Conservation (phyloP, 2,888 invertebrate species). For the Luperina nickerlii region DNA sequence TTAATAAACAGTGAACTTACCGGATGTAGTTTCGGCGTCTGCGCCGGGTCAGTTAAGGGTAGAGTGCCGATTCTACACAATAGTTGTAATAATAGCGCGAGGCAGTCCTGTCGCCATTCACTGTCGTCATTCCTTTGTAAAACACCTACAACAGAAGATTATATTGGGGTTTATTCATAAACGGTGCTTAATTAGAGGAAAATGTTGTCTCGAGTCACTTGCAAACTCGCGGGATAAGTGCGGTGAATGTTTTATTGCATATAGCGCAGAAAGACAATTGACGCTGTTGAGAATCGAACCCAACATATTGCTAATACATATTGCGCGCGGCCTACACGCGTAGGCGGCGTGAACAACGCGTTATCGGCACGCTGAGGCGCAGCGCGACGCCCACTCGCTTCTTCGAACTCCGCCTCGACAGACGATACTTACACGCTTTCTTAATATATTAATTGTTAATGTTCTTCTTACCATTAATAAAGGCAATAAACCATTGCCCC, state of each 20-base stretch:
- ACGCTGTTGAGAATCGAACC: neutral
- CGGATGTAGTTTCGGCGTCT: constrained; percentile 91
- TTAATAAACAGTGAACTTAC: constrained; percentile 76
- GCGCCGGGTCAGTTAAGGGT: constrained; percentile 85
- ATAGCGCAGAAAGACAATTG: neutral
- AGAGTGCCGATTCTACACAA: constrained; percentile 96
- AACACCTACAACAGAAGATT: constrained; percentile 85
- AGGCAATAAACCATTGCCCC: neutral
- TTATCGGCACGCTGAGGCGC: neutral
- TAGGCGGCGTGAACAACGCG: too few species aligned
- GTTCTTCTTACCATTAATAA: too few species aligned
- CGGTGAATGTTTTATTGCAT: neutral
- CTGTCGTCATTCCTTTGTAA: constrained; percentile 94
- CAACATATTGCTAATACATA: neutral
- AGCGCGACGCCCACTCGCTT: neutral
- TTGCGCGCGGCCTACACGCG: neutral
- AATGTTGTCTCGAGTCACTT: neutral
- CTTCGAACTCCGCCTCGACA: too few species aligned
- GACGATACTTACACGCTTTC: neutral
- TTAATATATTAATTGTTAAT: neutral
- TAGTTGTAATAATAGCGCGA: constrained; percentile 96
- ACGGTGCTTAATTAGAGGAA: too few species aligned
- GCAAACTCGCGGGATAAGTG: neutral
- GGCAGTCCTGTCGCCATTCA: constrained; percentile 98
- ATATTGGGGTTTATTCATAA: neutral